Evolutionary conservation across 64 coral and sea anemone genomes (phyloP).

Genomic region (Stichodactyla mertensii): DNA sequence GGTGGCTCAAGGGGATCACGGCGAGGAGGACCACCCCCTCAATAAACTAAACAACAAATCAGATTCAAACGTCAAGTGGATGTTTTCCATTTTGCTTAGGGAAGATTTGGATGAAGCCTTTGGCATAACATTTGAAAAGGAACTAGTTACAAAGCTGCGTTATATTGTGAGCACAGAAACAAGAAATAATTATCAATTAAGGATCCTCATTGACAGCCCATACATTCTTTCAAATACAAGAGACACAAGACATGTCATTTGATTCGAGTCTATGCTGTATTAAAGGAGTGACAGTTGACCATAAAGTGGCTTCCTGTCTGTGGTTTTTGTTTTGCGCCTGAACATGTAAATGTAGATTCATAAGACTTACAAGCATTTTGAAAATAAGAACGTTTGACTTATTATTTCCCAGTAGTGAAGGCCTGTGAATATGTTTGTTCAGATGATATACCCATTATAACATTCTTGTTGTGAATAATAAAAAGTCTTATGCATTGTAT

Average conservation of each 20-base stretch:
- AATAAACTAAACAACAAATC: background rate
- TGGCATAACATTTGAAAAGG: slow-evolving; percentile 21
- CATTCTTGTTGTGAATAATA: slow-evolving; percentile 1
- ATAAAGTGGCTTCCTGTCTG: background rate
- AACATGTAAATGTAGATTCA: background rate
- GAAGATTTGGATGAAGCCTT: slow-evolving; percentile 38
- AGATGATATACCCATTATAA: background rate
- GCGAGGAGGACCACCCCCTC: slow-evolving; percentile 15
- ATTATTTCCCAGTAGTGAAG: background rate
- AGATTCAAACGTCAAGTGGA: background rate
- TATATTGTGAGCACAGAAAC: background rate
- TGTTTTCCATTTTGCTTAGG: slow-evolving; percentile 21
- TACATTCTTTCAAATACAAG: slow-evolving; percentile 9
- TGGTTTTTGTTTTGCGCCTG: background rate
- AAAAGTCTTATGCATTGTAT: background rate
- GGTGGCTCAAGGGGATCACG: background rate
- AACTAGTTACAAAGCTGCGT: slow-evolving; percentile 24
- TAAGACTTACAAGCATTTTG: background rate
- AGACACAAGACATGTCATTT: background rate
- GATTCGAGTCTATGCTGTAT: background rate
- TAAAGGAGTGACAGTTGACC: background rate
- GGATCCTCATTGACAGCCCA: background rate
- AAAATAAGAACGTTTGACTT: background rate
- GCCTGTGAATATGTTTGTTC: background rate
- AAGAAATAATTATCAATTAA: background rate